A percentile compares a stretch with the other conserved stretches of the same genome.
These are phyloP conservation scores for Zootoca vivipara DNA, from an alignment of 2,113 vertebrate genomes.

Conservation along the genomic window DNA sequence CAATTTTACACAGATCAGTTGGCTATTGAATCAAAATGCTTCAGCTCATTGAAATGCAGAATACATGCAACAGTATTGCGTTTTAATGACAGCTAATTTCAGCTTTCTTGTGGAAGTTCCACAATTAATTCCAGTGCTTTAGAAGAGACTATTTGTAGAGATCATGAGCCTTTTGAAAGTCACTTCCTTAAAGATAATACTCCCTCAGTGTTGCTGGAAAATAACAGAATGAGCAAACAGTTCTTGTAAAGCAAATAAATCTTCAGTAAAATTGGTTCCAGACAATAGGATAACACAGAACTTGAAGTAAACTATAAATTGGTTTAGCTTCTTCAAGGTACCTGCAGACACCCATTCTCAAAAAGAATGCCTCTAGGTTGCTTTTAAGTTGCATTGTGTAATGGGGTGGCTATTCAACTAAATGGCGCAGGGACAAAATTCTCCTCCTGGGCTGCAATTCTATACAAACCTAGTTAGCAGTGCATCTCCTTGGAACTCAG, in stretches of 20 bases:
- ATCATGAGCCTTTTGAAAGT: background rate
- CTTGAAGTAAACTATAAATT: slow-evolving; percentile 8
- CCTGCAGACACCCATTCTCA: background rate
- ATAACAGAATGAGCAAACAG: background rate
- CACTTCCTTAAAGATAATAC: background rate
- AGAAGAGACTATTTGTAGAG: background rate
- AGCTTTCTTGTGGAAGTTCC: background rate
- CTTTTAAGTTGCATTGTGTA: background rate
- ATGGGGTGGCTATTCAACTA: background rate
- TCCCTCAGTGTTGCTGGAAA: background rate
- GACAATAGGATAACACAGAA: background rate
- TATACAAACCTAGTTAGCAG: background rate
- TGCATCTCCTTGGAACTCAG: background rate
- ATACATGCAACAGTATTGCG: background rate
- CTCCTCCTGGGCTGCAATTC: background rate
- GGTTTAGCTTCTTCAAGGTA: slow-evolving; percentile 10
- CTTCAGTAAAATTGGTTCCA: background rate
- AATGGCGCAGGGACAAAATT: background rate
- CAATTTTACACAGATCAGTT: background rate
- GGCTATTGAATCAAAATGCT: background rate
- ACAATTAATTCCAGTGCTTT: background rate
- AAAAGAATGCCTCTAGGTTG: background rate
- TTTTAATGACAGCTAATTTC: background rate
- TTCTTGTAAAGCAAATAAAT: background rate
- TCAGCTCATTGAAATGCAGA: background rate